Base-by-base conservation (phyloP, 2,797 vertebrate species). In the Lycodopsis pacificus region DNA sequence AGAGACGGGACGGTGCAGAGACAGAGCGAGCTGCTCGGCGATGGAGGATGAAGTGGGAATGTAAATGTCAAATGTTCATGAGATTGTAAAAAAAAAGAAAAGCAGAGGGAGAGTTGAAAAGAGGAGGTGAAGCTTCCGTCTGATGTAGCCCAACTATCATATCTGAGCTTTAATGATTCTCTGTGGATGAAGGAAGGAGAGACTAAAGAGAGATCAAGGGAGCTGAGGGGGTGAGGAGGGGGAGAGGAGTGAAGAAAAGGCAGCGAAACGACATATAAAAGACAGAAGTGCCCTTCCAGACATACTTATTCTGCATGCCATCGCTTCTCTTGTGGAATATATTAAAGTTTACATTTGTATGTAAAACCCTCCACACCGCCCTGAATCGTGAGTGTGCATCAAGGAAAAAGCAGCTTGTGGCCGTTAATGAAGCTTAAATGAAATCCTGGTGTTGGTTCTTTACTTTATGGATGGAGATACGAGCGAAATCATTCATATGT, bases 91-190 rank as follows among this genome's bases (percentile, higher is more conserved):
- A 27, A 90, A 65, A 81, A 84, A n/a, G n/a, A n/a, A 86, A 87
- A 68, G 77, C 58, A 84, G 71, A 79, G 57, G 71, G 59, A 71
- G 74, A 71, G 77, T 79, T 82, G 81, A 82, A 76, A 82, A 79
- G 85, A 86, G 65, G 73, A 83, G 86, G 83, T 86, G 87, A 88
- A 88, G 69, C 73, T 87, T 84, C 71, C 73, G 79, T 92, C 88
- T 92, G 86, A 91, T 91, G 86, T 80, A 20, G 65, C 75, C 80
- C 75, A 75, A 78, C 85, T 66, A 80, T 80, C 84, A 81, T 66
- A 84, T 87, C 88, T 76, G 84, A 84, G 87, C 89, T 86, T 79
- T 90, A 90, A 91, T 89, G 78, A 90, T 87, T 86, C 91, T 87
- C 87, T 79, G 65, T 86, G 84, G 86, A 79, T 84, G 85, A 74